phyloP scores from a whole-genome alignment of 1,140 invertebrate genomes.

The Daktulosphaira vitifoliae region DNA sequence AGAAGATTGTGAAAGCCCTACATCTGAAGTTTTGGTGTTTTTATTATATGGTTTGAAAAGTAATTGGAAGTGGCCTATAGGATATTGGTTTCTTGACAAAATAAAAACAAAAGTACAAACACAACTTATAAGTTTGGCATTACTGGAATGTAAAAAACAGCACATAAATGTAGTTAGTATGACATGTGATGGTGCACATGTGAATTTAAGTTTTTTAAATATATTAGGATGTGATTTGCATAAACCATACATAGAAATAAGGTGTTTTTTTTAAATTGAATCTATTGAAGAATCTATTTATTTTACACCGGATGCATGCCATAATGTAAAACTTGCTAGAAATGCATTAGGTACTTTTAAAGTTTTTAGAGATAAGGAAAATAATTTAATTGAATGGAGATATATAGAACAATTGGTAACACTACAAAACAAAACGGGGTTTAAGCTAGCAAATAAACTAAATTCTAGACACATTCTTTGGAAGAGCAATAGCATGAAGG shows the following conservation, averaged over 20 bases:
- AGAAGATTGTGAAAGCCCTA: not conserved
- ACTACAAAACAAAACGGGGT: not conserved
- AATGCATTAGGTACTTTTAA: conserved; percentile 2
- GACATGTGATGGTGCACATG: not conserved
- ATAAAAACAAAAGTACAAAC: not conserved
- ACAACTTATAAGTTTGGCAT: not conserved
- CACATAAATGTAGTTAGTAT: not conserved
- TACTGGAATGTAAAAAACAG: not conserved
- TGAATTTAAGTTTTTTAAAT: not conserved
- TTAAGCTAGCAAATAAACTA: conserved; percentile 5
- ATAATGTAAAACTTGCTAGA: conserved; percentile 4
- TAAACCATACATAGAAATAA: not conserved
- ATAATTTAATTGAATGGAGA: conserved; percentile 6
- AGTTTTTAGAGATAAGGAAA: not conserved
- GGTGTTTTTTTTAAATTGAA: not conserved
- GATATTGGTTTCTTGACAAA: not conserved
- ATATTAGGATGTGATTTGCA: not conserved
- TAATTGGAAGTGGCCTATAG: not conserved
- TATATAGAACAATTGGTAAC: not conserved
- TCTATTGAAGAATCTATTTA: not conserved
- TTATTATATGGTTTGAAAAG: not conserved
- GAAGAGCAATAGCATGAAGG: not conserved
- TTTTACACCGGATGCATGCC: conserved; percentile 2
- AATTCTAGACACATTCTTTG: not conserved
- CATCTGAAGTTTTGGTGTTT: not conserved